Evolutionary conservation across 2,888 invertebrate species (phyloP), one percentile per base, ranked within the genome.

Genomic region (Drosophila leonis): DNA sequence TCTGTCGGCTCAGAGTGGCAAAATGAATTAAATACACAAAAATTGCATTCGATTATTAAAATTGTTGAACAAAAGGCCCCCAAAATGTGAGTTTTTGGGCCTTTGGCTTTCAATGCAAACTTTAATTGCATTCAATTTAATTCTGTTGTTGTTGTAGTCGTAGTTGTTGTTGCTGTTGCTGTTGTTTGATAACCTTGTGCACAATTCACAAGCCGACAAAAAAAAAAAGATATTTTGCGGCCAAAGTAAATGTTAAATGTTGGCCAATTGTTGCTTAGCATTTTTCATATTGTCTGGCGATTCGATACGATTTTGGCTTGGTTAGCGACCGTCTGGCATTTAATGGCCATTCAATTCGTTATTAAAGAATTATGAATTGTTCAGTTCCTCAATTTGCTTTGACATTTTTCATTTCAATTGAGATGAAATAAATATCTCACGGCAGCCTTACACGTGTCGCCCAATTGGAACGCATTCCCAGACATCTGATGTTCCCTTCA

Each of bases 51-150:
- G 83, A 70, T 84, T 84, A 89, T 84, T 87, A 83, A 90, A 82
- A 73, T 73, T 62, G 78, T 65, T 65, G 62, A 80, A 80, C 65
- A 89, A 84, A 89, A 83, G 78, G 59, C 78, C 49, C 62, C 52
- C 66, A 68, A 72, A 68, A 54, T 37, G 9, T 35, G n/a, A 63
- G 63, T 69, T 49, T 69, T 70, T 59, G 42, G 71, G 80, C 54
- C 78, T 65, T 62, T 65, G 83, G 82, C 68, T 69, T 85, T 84
- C 84, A 84, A 88, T 90, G 90, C 74, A 90, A 90, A 85, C 86
- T 90, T 90, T 85, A 90, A 85, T 85, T 85, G 84, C 84, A 85
- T 77, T 88, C 88, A 85, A 85, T 90, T 89, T 87, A 55, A 63
- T 64, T 62, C 60, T 49, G 54, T 41, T 66, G 60, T 62, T 68